Percentiles rank a stretch among this genome's conserved stretches.
Evolutionary conservation across 2,113 vertebrate genomes (phyloP).

Genomic region (Scomber colias): DNA sequence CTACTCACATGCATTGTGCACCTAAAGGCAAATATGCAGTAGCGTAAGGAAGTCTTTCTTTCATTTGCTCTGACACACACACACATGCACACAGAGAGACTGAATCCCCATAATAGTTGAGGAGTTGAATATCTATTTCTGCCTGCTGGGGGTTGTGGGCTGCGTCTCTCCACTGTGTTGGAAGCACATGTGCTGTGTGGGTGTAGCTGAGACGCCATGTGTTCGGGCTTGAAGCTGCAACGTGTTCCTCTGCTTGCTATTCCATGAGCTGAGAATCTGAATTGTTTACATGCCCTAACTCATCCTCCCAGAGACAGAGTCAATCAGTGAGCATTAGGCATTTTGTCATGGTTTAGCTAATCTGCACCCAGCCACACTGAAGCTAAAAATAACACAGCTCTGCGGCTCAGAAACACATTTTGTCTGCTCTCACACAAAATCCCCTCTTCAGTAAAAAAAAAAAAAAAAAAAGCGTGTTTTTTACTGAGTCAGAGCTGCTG

Average conservation of each 20-base stretch:
- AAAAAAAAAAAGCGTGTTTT: not conserved
- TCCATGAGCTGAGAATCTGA: slow-evolving; percentile 24
- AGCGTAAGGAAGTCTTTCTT: not conserved
- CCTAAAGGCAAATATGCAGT: slow-evolving; percentile 18
- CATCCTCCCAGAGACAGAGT: slow-evolving; percentile 34
- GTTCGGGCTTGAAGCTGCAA: slow-evolving; percentile 69
- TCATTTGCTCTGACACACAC: not conserved
- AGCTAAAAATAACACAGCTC: slow-evolving; percentile 67
- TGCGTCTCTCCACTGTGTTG: slow-evolving; percentile 41
- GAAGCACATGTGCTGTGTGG: slow-evolving; percentile 75
- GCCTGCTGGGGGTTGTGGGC: slow-evolving; percentile 60
- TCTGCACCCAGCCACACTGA: slow-evolving; percentile 42
- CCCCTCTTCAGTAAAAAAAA: not conserved
- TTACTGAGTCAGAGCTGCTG: slow-evolving; percentile 27
- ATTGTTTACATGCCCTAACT: slow-evolving; percentile 49
- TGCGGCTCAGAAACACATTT: slow-evolving; percentile 43
- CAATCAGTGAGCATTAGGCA: slow-evolving; percentile 39
- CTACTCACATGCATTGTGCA: not conserved
- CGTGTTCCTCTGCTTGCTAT: slow-evolving; percentile 46
- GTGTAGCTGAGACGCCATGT: slow-evolving; percentile 69
- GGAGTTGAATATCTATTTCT: slow-evolving; percentile 65
- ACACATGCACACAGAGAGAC: not conserved
- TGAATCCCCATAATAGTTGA: slow-evolving; percentile 12
- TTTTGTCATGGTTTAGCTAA: slow-evolving; percentile 64
- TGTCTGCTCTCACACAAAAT: slow-evolving; percentile 24